Percentiles rank a stretch among this genome's conserved stretches.
These are phyloP conservation scores for Helicoverpa zea DNA, from an alignment of 1,140 invertebrate genomes.

Conservation along the genomic window DNA sequence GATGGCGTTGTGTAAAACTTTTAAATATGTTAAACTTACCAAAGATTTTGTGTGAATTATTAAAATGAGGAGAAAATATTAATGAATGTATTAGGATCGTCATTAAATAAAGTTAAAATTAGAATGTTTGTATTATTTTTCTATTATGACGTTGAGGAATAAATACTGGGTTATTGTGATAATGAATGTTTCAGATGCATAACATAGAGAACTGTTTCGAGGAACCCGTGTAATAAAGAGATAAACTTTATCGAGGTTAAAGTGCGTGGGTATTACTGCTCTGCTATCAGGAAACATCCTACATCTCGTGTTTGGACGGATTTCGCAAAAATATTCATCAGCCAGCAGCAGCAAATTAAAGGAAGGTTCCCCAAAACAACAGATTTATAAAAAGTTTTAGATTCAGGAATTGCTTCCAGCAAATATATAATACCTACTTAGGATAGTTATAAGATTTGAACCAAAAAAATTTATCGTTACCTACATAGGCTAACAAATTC, in stretches of 20 bases:
- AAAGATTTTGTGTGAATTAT: conserved; percentile 48
- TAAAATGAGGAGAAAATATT: conserved; percentile 11
- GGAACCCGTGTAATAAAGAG: conserved; percentile 46
- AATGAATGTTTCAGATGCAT: neutral
- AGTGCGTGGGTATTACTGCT: conserved; percentile 56
- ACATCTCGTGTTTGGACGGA: neutral
- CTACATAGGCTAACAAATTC: too few species aligned
- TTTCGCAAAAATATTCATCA: conserved; percentile 23
- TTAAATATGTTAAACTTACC: conserved; percentile 26
- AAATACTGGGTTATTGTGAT: too few species aligned
- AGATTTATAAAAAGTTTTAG: too few species aligned
- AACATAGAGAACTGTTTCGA: conserved; percentile 46
- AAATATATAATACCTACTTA: too few species aligned
- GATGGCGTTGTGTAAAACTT: conserved; percentile 61
- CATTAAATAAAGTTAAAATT: conserved; percentile 13
- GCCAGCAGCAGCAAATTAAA: neutral
- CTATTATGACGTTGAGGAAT: neutral
- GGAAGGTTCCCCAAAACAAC: too few species aligned
- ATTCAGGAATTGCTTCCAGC: too few species aligned
- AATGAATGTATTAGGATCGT: conserved; percentile 25
- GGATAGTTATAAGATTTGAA: too few species aligned
- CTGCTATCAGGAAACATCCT: conserved; percentile 18
- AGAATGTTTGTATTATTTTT: conserved; percentile 7
- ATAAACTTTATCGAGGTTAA: conserved; percentile 60
- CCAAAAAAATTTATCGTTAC: too few species aligned